A percentile compares a stretch with the other conserved stretches of the same genome.
Conservation (phyloP, 2,797 vertebrate species). For the Atherinosoma microstoma region DNA sequence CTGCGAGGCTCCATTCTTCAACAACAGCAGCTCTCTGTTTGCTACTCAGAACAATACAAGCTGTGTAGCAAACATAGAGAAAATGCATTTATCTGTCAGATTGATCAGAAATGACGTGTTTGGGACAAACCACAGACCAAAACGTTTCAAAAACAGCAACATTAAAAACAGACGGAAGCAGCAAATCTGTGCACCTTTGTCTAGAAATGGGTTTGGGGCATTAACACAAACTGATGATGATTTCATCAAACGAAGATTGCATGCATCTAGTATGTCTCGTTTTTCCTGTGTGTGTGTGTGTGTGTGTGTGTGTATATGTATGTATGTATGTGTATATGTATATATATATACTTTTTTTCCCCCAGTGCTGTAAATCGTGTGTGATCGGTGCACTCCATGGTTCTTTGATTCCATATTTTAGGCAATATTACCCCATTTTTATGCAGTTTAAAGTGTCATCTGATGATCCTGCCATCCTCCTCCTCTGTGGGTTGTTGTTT, state of each 20-base stretch:
- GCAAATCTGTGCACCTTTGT: not conserved
- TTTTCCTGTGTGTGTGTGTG: not conserved
- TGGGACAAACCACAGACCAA: not conserved
- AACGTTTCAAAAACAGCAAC: not conserved
- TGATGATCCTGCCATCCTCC: conserved; percentile 19
- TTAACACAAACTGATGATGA: not conserved
- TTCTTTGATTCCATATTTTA: conserved; percentile 5
- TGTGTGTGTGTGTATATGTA: no score
- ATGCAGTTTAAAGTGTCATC: conserved; percentile 5
- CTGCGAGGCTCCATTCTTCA: conserved; percentile 21
- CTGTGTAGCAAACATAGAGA: not conserved
- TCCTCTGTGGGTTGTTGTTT: conserved; percentile 49
- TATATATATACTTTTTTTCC: no score
- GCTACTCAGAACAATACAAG: not conserved
- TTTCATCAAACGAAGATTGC: not conserved
- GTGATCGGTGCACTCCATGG: not conserved
- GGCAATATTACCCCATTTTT: conserved; percentile 1
- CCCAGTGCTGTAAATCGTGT: not conserved
- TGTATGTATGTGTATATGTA: no score
- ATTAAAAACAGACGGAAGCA: not conserved
- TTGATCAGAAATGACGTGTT: not conserved
- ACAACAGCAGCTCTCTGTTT: not conserved
- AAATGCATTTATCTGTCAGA: not conserved
- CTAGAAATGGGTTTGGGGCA: not conserved
- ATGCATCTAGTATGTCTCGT: not conserved